Conservation (phyloP, 2,113 vertebrate genomes). For the Neogobius melanostomus region DNA sequence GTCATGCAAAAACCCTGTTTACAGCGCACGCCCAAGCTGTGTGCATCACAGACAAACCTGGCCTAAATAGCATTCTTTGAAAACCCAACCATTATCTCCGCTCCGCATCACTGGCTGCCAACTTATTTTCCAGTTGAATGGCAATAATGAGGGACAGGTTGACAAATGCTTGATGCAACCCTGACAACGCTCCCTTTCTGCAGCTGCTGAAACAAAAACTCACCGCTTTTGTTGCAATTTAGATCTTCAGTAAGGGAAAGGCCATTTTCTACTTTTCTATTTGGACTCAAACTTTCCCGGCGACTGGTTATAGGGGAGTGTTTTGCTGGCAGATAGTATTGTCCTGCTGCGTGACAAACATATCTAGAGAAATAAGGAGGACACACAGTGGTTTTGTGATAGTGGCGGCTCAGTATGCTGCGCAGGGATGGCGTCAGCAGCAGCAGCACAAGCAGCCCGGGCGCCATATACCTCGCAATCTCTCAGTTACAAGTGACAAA, state of each 20-base stretch:
- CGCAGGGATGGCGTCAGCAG: constrained; percentile 19
- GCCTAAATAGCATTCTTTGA: constrained; percentile 65
- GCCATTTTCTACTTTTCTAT: constrained; percentile 25
- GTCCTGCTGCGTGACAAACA: constrained; percentile 55
- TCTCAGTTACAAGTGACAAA: constrained; percentile 71
- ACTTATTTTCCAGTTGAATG: constrained; percentile 81
- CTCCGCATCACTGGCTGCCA: constrained; percentile 61
- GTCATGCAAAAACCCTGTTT: constrained; percentile 50
- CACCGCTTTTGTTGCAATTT: constrained; percentile 33
- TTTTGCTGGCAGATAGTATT: constrained; percentile 28
- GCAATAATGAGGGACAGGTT: constrained; percentile 68
- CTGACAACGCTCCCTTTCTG: constrained; percentile 32
- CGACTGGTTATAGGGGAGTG: constrained; percentile 19
- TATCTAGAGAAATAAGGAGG: constrained; percentile 33
- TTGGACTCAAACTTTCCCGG: constrained; percentile 30
- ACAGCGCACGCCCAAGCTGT: background rate
- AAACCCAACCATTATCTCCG: constrained; percentile 61
- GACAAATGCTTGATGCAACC: constrained; percentile 71
- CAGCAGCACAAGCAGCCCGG: no score
- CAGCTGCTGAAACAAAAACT: constrained; percentile 57
- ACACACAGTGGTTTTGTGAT: constrained; percentile 48
- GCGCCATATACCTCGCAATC: constrained; percentile 46
- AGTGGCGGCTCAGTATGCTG: constrained; percentile 56
- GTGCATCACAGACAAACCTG: constrained; percentile 53
- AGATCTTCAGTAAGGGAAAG: constrained; percentile 31